phyloP scores from a whole-genome alignment of 2,113 vertebrate genomes.

The Calidris pugnax region DNA sequence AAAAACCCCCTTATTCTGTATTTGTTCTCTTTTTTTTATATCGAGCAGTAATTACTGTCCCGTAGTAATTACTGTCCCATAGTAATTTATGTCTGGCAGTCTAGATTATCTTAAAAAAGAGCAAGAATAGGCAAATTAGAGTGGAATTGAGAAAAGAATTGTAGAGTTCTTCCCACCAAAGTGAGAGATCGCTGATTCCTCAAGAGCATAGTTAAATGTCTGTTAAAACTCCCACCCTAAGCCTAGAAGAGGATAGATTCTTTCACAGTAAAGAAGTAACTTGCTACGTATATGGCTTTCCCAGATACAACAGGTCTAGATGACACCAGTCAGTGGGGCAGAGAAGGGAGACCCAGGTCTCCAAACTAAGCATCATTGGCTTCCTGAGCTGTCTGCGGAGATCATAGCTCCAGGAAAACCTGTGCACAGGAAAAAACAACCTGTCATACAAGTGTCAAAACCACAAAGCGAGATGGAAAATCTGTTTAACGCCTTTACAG shows the following conservation, averaged over 20 bases:
- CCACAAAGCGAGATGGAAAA: neutral
- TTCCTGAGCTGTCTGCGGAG: neutral
- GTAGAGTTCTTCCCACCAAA: neutral
- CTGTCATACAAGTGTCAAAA: neutral
- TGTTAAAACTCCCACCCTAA: neutral
- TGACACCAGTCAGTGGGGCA: rapidly evolving
- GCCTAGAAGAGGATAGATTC: neutral
- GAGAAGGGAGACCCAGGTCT: neutral
- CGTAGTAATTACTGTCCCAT: neutral
- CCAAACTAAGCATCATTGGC: neutral
- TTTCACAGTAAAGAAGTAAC: neutral
- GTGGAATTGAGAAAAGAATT: neutral
- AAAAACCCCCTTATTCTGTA: neutral
- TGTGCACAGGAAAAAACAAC: neutral
- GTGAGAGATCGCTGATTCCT: neutral
- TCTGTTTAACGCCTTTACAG: neutral
- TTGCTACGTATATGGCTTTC: neutral
- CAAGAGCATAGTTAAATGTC: neutral
- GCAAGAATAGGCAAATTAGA: neutral
- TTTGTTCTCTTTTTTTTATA: neutral
- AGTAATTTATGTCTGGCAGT: neutral
- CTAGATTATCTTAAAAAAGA: neutral
- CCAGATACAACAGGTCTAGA: neutral
- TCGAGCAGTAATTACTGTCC: neutral
- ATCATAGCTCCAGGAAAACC: neutral